Conservation (phyloP, 2,888 invertebrate genomes). For the Lasioglossum figueresi region DNA sequence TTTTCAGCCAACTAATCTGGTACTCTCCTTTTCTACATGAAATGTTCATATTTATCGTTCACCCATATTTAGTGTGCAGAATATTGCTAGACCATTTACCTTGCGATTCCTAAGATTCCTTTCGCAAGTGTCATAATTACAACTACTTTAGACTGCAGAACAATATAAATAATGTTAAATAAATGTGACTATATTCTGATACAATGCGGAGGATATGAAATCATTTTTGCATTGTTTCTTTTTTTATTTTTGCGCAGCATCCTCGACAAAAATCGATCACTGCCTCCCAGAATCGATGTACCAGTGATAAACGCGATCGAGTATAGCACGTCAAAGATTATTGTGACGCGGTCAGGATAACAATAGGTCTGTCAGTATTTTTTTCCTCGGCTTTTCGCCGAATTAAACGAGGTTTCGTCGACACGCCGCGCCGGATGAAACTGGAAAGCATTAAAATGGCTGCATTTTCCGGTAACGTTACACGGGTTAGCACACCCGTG, state of each 20-base stretch:
- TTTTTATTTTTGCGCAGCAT: neutral
- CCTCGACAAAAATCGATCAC: neutral
- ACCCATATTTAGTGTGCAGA: too few species aligned
- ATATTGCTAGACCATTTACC: too few species aligned
- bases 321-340: neutral
- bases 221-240: neutral
- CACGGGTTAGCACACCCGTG: neutral
- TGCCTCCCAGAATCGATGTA: neutral
- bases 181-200: neutral
- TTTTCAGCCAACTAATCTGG: too few species aligned
- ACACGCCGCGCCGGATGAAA: neutral
- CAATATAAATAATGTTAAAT: too few species aligned
- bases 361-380: neutral
- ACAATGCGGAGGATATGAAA: neutral
- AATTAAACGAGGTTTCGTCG: neutral
- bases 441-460: neutral
- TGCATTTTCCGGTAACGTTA: neutral
- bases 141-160: too few species aligned
- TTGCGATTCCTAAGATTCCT: too few species aligned
- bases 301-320: neutral
- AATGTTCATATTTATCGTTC: too few species aligned
- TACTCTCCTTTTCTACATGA: too few species aligned
- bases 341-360: neutral
- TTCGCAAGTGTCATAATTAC: too few species aligned
- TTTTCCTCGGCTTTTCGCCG: neutral